Conservation (phyloP, 1,140 invertebrate genomes). For the Drosophila suzukii region DNA sequence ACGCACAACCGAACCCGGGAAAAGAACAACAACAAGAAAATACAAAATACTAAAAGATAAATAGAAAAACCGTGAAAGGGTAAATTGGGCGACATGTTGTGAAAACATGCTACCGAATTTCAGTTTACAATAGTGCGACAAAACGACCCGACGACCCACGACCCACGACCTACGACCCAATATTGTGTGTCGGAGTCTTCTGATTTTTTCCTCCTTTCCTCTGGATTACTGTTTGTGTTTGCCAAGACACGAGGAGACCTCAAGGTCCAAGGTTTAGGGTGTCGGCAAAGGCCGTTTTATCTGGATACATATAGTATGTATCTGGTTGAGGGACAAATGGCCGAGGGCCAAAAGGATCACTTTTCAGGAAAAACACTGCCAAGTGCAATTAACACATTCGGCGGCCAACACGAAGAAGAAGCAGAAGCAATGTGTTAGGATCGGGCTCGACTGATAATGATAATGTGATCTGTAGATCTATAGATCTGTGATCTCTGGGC, state of each 20-base stretch:
- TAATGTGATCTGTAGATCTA: slow-evolving; percentile 54
- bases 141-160: slow-evolving; percentile 18
- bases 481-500: slow-evolving; percentile 36
- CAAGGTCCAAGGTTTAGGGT: slow-evolving; percentile 37
- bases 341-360: slow-evolving; percentile 54
- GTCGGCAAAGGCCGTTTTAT: slow-evolving; percentile 72
- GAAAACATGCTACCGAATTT: slow-evolving; percentile 81
- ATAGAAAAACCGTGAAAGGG: slow-evolving; percentile 70
- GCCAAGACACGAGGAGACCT: background rate
- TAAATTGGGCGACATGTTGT: slow-evolving; percentile 81
- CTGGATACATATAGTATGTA: slow-evolving; percentile 16
- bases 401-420: background rate
- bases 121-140: slow-evolving; percentile 76
- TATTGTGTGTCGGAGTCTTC: slow-evolving; percentile 15
- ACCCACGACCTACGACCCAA: slow-evolving; percentile 24
- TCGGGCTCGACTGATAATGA: slow-evolving; percentile 66
- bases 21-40: slow-evolving; percentile 31
- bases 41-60: slow-evolving; percentile 38
- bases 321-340: slow-evolving; percentile 4
- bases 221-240: slow-evolving; percentile 29
- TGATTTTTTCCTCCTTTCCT: background rate
- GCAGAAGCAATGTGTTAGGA: slow-evolving; percentile 39
- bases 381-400: slow-evolving; percentile 79
- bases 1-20: background rate
- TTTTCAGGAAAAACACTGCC: slow-evolving; percentile 78